phyloP scores from a whole-genome alignment of 92 coral and sea anemone species.

The Actinernus sp. region DNA sequence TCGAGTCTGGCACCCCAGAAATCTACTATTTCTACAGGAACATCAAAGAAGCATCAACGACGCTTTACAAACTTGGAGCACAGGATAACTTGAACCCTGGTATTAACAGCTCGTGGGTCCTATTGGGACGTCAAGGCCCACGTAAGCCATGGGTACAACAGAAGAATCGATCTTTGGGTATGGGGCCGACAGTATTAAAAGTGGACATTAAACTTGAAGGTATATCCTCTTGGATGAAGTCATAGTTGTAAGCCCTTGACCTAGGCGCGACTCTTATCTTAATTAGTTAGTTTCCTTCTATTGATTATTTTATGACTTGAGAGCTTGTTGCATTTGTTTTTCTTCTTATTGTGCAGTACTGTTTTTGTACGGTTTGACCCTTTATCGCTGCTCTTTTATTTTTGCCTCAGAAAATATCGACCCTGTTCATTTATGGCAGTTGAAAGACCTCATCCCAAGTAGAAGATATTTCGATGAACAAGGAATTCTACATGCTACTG shows the following conservation, averaged over 20 bases:
- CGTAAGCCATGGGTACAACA: constrained; percentile 30
- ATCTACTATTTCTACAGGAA: not conserved
- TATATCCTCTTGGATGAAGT: no score
- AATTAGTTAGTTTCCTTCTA: no score
- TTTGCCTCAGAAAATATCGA: constrained; percentile 19
- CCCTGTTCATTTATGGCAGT: constrained; percentile 7
- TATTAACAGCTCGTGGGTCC: constrained; percentile 23
- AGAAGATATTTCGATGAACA: no score
- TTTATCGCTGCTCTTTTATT: not conserved
- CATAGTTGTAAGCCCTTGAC: no score
- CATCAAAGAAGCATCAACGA: not conserved
- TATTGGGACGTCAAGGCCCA: constrained; percentile 22
- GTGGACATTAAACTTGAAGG: constrained; percentile 27
- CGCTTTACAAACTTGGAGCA: constrained; percentile 30
- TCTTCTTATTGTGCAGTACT: no score
- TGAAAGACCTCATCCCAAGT: no score
- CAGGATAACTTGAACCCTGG: constrained; percentile 20
- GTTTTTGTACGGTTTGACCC: not conserved
- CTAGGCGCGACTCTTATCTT: no score
- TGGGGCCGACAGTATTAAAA: constrained; percentile 13
- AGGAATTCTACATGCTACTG: no score
- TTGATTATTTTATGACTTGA: no score
- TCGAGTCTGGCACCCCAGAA: no score
- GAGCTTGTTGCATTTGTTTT: no score
- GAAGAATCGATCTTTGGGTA: constrained; percentile 1